Conservation (phyloP, 2,797 vertebrate genomes). For the Parotocinclus haroldoi region DNA sequence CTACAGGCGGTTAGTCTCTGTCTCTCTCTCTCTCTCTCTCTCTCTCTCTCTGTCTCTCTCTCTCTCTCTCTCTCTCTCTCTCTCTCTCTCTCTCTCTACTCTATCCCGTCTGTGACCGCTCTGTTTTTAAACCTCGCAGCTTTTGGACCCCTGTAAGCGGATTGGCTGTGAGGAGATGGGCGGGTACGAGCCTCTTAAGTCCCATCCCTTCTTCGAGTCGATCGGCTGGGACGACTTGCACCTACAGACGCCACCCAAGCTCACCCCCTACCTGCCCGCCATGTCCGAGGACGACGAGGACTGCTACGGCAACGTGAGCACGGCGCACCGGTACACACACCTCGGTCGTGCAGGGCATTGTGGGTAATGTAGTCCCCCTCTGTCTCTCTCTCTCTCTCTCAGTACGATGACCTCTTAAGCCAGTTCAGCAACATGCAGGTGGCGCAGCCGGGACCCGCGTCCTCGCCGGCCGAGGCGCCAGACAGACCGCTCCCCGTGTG, state of each 20-base stretch:
- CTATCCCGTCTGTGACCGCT: no score
- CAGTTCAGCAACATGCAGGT: conserved; percentile 99
- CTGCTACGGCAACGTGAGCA: conserved; percentile 96
- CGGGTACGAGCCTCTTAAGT: conserved; percentile 86
- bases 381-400: conserved; percentile 12
- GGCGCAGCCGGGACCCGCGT: conserved; percentile 84
- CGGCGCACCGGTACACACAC: neutral
- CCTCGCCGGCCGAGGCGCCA: conserved; percentile 72
- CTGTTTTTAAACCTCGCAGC: conserved; percentile 62
- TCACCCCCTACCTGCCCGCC: conserved; percentile 93
- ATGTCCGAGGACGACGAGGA: conserved; percentile 99
- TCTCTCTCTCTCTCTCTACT: no score
- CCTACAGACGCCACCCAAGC: conserved; percentile 91
- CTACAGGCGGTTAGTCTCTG: conserved; percentile 13
- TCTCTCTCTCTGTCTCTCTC: no score
- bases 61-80: no score
- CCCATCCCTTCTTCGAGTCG: conserved; percentile 91
- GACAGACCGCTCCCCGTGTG: conserved; percentile 75
- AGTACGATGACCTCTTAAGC: conserved; percentile 99
- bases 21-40: no score
- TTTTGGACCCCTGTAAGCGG: conserved; percentile 88
- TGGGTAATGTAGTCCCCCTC: neutral
- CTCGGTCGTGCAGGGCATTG: no score
- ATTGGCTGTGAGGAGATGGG: conserved; percentile 97
- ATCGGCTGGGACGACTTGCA: conserved; percentile 90